Evolutionary conservation across 2,888 invertebrate species (phyloP).

Genomic region (Gastracanthus pulcherrimus): DNA sequence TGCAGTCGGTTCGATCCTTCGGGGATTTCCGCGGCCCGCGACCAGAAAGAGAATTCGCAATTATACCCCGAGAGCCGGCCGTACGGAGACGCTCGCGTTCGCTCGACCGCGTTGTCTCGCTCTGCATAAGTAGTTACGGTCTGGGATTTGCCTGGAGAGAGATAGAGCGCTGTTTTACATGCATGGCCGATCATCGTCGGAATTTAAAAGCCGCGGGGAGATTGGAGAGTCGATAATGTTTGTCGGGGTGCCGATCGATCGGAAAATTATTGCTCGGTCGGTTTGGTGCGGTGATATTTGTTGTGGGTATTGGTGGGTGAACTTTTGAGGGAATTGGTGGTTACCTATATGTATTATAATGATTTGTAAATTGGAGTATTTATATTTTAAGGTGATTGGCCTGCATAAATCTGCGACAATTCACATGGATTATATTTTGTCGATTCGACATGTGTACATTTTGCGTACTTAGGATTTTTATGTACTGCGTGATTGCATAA

Average conservation of each 20-base stretch:
- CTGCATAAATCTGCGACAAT: too few relatives aligned
- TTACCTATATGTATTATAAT: too few relatives aligned
- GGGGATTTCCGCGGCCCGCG: constrained; percentile 67
- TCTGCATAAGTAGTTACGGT: constrained; percentile 49
- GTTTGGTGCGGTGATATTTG: background rate
- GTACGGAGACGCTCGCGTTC: too few relatives aligned
- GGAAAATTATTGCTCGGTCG: constrained; percentile 9
- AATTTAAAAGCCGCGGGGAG: constrained; percentile 9
- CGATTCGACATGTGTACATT: too few relatives aligned
- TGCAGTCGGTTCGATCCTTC: constrained; percentile 58
- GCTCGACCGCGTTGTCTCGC: constrained; percentile 30
- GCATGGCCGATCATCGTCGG: constrained; percentile 30
- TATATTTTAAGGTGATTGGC: too few relatives aligned
- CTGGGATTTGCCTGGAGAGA: constrained; percentile 11
- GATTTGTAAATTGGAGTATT: too few relatives aligned
- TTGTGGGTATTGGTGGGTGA: too few relatives aligned
- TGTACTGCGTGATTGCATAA: too few relatives aligned
- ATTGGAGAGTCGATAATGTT: background rate
- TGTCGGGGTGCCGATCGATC: background rate
- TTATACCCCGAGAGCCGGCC: constrained; percentile 65
- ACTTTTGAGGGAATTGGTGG: too few relatives aligned
- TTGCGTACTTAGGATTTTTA: too few relatives aligned
- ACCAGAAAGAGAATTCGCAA: constrained; percentile 74
- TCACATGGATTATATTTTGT: too few relatives aligned
- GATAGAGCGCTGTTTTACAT: constrained; percentile 34